Base-by-base conservation (phyloP, 2,888 invertebrate genomes). In the Drosophila fungiperda region DNA sequence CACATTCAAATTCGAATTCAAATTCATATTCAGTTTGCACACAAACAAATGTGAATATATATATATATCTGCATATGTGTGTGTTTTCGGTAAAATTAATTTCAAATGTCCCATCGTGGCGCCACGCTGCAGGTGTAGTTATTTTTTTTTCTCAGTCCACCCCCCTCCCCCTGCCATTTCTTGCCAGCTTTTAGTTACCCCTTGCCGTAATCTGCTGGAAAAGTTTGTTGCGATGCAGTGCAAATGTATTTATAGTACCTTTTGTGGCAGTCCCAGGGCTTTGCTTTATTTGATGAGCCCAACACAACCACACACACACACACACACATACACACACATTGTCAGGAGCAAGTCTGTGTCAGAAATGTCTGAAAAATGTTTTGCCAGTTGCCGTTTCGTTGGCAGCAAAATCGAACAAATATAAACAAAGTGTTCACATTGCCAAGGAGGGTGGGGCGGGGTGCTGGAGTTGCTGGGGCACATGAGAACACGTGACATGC, bases 321-420 rank as follows among this genome's bases (percentile, higher is more conserved):
- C 23, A 55, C n/a, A 52, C 8, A 35, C 48, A 53, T 23, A 54
- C 29, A 53, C 20, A 23, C 17, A 50, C 45, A 45, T 17, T 50
- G 68, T 68, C 68, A 77, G 73, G 78, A 87, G 58, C 68, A 87
- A 73, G 70, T 79, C 79, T 77, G 73, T 77, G 87, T 87, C 87
- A 83, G 82, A 86, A 83, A 83, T 80, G 75, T 77, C 87, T 77
- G 75, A 75, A 80, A 67, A 80, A 71, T 78, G 71, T 82, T 83
- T 72, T 65, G 57, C 77, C 70, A 69, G 60, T 67, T 82, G 63
- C 70, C 73, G 74, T 81, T 83, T 80, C 71, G 83, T 75, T 85
- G 88, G 88, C 84, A 87, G 86, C 76, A 87, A 84, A 84, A 84
- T 84, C 88, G 88, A 84, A 84, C 74, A 76, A 87, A 80, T 85